Evolutionary conservation across 1,140 invertebrate genomes (phyloP), one percentile per base, ranked within the genome.

Genomic region (Frieseomelitta varia): DNA sequence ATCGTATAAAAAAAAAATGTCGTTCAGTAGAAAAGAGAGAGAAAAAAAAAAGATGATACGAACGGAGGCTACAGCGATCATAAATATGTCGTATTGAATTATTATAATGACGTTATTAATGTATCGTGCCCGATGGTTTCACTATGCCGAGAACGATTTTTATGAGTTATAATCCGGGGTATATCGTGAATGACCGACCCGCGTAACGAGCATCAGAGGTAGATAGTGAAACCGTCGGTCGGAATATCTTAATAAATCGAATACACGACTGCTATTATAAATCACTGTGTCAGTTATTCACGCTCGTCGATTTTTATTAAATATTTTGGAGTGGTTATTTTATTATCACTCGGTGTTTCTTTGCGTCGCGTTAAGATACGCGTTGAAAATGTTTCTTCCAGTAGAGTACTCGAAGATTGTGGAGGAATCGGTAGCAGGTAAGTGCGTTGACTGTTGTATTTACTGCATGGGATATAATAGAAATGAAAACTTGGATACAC

Each of bases 171-270:
- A 17, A 27, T 47, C 63, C 47, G 61, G 53, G 56, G 73, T 58
- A 58, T 65, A 63, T 72, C 71, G 30, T 47, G 39, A 47, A 55
- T 27, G 78, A n/a, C 24, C 30, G 68, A 65, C 77, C 63, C 67
- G 56, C 30, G 65, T 63, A 77, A 75, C 71, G 80, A 78, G 69
- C 19, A 85, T 79, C 83, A 89, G 77, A 79, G 76, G 61, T 86
- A 88, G 79, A 84, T 87, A 77, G 86, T 90, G 89, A 76, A 86
- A 85, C 61, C 86, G 88, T 88, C 88, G 86, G 86, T 81, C 89
- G 82, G 86, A 84, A 90, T 90, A 90, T 88, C 84, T 90, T 90
- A 90, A 90, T 90, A 90, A 90, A 90, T 90, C 85, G 86, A 88
- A 79, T 90, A 88, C 74, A 90, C 73, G 84, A 90, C 86, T 90